These are phyloP conservation scores for Crepidodera aurea DNA, from an alignment of 2,888 invertebrate species.

Conservation along the genomic window DNA sequence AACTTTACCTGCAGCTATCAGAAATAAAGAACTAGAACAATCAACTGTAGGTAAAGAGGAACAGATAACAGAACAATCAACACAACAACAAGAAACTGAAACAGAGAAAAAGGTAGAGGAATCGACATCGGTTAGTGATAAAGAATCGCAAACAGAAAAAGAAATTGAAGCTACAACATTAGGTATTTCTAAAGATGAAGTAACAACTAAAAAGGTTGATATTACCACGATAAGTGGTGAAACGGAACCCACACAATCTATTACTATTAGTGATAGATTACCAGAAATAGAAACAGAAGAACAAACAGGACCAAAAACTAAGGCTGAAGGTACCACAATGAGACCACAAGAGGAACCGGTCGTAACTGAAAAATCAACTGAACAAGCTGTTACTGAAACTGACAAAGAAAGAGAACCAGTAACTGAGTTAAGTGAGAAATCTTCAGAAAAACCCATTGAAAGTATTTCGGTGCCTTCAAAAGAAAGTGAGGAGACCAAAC, in stretches of 20 bases:
- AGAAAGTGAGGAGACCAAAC: constrained; percentile 25
- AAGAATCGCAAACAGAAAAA: not conserved
- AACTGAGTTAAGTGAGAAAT: not conserved
- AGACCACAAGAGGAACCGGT: not conserved
- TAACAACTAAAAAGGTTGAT: not conserved
- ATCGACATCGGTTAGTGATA: not conserved
- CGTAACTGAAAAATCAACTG: constrained; percentile 29
- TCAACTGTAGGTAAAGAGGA: not conserved
- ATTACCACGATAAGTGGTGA: not conserved
- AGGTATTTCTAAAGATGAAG: not conserved
- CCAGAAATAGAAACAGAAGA: constrained; percentile 37
- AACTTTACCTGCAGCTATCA: not conserved
- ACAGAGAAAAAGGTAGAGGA: constrained; percentile 6
- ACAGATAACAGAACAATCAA: not conserved
- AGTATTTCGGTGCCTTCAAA: constrained; percentile 31
- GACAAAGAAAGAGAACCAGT: constrained; percentile 2
- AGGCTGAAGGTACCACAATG: constrained; percentile 9
- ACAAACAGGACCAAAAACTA: constrained; percentile 31
- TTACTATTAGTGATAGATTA: constrained; percentile 8
- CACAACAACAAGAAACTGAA: constrained; percentile 11
- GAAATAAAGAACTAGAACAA: not conserved
- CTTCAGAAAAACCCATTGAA: constrained; percentile 2
- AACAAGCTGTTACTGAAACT: constrained; percentile 1
- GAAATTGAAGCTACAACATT: constrained; percentile 13
- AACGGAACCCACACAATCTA: not conserved